Conservation (phyloP, 2,113 vertebrate genomes). For the Sphyrna mokarran region DNA sequence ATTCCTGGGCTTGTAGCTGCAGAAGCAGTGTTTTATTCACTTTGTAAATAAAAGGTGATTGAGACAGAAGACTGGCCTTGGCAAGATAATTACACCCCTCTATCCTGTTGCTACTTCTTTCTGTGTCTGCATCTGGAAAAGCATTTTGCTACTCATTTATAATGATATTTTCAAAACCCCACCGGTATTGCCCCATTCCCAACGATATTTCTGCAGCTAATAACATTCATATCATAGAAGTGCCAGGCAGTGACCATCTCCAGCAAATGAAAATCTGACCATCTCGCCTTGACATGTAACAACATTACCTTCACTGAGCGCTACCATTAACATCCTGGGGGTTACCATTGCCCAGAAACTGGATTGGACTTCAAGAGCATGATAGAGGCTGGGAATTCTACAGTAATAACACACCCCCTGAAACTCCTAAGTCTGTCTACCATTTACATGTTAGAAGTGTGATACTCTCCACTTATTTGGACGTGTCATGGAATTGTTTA, state of each 20-base stretch:
- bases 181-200: background rate
- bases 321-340: background rate
- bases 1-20: too few relatives aligned
- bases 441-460: background rate
- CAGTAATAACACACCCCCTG: background rate
- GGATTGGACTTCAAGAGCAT: background rate
- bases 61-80: too few relatives aligned
- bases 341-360: background rate
- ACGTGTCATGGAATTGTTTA: background rate
- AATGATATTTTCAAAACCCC: background rate
- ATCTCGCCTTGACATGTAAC: background rate
- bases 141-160: background rate
- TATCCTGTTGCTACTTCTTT: background rate
- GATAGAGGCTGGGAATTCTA: background rate
- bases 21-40: too few relatives aligned
- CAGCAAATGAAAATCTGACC: background rate
- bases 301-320: background rate
- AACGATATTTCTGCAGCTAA: background rate
- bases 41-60: too few relatives aligned
- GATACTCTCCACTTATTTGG: background rate
- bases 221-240: background rate
- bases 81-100: background rate
- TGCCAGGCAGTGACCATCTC: background rate
- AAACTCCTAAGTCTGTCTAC: background rate
- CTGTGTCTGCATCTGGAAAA: background rate